Evolutionary conservation across 1,140 invertebrate species (phyloP).

Genomic region (Drosophila subpulchrella): DNA sequence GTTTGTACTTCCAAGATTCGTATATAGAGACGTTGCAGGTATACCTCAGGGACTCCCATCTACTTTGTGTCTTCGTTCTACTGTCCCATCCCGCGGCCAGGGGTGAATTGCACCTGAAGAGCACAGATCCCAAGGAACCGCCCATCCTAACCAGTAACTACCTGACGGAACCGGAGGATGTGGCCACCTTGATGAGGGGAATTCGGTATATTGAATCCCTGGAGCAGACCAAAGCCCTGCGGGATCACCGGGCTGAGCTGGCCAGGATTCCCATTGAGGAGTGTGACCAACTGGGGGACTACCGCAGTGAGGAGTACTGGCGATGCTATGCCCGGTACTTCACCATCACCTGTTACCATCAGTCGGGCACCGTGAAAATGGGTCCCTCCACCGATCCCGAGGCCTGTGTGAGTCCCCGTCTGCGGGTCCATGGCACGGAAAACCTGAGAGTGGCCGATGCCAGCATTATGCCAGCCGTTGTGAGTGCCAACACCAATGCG

Average conservation of each 20-base stretch:
- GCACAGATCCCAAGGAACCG: conserved; percentile 88
- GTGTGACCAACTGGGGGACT: conserved; percentile 85
- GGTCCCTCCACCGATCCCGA: conserved; percentile 87
- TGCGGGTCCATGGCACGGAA: conserved; percentile 89
- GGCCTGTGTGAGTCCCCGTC: conserved; percentile 90
- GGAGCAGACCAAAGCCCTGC: conserved; percentile 86
- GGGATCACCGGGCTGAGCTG: conserved; percentile 86
- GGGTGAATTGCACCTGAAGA: conserved; percentile 88
- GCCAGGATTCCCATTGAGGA: conserved; percentile 86
- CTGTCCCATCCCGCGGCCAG: conserved; percentile 89
- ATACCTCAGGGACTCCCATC: conserved; percentile 20
- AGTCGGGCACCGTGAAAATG: conserved; percentile 91
- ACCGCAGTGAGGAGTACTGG: conserved; percentile 89
- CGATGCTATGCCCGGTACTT: conserved; percentile 89
- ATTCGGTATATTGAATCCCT: conserved; percentile 87
- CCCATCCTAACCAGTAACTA: conserved; percentile 91
- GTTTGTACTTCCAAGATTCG: conserved; percentile 47
- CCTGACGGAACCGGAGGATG: conserved; percentile 87
- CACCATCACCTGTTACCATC: conserved; percentile 89
- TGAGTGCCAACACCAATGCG: conserved; percentile 90
- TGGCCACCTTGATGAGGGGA: conserved; percentile 88
- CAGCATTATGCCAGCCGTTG: conserved; percentile 90
- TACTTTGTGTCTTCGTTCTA: conserved; percentile 87
- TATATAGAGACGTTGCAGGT: conserved; percentile 36
- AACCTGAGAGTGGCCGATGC: conserved; percentile 90